Conservation (phyloP, 2,797 vertebrate genomes). For the Chelonia mydas region DNA sequence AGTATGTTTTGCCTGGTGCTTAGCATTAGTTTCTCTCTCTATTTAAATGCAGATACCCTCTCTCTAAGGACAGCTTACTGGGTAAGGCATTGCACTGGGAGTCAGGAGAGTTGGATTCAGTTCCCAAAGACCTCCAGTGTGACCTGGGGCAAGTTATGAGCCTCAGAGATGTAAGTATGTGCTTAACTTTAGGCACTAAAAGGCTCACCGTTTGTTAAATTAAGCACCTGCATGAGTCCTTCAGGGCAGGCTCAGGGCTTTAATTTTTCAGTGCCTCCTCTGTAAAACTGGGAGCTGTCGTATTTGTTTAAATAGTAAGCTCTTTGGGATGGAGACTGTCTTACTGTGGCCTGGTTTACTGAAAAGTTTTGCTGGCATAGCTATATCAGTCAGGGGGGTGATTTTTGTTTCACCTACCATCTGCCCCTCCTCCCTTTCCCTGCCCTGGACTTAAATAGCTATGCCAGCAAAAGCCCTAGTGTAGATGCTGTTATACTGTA, state of each 20-base stretch:
- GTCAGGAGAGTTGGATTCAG: neutral
- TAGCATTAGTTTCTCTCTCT: conserved; percentile 1
- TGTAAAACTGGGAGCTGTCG: neutral
- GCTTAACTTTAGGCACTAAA: neutral
- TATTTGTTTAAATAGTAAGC: neutral
- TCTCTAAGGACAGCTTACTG: neutral
- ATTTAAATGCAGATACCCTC: neutral
- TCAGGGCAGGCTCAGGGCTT: neutral
- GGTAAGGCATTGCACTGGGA: neutral
- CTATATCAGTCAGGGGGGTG: neutral
- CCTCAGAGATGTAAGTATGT: neutral
- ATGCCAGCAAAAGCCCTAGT: neutral
- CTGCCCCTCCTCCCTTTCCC: too few relatives aligned
- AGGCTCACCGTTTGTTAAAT: neutral
- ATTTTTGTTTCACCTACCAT: neutral
- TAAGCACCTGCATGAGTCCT: neutral
- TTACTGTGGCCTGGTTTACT: neutral
- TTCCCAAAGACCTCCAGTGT: neutral
- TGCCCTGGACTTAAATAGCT: neutral
- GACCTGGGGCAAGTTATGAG: neutral
- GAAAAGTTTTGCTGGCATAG: neutral
- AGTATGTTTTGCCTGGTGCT: neutral
- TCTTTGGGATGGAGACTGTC: neutral
- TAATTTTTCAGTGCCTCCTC: neutral
- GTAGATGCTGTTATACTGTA: neutral